Conservation (phyloP, 2,888 invertebrate species). For the Dysmachus trigonus region DNA sequence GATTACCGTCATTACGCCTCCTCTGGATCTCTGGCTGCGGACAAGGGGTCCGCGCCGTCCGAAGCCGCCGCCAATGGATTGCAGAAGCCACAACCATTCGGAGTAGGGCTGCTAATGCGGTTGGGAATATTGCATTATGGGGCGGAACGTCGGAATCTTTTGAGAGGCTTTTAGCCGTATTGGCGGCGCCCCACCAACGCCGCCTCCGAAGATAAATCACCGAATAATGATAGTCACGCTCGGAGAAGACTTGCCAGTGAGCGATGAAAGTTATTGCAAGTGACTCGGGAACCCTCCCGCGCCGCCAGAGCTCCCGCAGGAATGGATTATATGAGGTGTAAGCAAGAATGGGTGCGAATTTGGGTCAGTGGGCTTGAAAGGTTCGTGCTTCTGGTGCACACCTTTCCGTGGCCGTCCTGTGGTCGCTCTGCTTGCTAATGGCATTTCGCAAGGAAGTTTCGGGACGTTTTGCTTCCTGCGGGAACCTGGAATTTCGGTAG, state of each 20-base stretch:
- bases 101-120: background rate
- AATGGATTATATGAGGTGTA: slow-evolving; percentile 19
- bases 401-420: background rate
- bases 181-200: background rate
- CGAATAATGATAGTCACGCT: slow-evolving; percentile 13
- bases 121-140: slow-evolving; percentile 32
- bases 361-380: slow-evolving; percentile 21
- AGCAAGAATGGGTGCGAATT: slow-evolving; percentile 25
- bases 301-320: background rate
- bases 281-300: background rate
- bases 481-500: background rate
- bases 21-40: background rate
- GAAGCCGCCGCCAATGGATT: background rate
- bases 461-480: background rate
- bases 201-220: slow-evolving; percentile 15
- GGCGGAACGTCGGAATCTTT: slow-evolving; percentile 15
- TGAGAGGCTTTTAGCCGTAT: slow-evolving; percentile 25
- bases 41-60: background rate
- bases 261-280: slow-evolving; percentile 32
- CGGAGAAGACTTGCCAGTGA: background rate
- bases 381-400: background rate
- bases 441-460: background rate
- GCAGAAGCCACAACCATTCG: slow-evolving; percentile 15
- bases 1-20: slow-evolving; percentile 32
- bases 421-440: background rate